These are phyloP conservation scores for Sesia apiformis DNA, from an alignment of 2,888 invertebrate species.

Conservation along the genomic window DNA sequence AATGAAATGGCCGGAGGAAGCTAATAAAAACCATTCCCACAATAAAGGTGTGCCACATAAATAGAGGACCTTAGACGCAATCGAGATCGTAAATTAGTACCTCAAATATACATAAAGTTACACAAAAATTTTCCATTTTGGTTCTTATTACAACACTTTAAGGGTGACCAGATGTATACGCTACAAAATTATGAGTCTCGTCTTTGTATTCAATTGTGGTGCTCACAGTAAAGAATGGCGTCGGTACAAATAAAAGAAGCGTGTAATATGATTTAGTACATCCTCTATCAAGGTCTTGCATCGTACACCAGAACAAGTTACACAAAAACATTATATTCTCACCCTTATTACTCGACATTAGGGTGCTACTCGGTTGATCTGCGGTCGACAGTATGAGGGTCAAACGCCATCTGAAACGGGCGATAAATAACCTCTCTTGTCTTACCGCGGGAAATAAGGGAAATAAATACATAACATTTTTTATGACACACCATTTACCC, in stretches of 20 bases:
- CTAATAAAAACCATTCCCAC: too few relatives aligned
- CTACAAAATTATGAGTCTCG: too few relatives aligned
- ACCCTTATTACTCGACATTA: neutral
- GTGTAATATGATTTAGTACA: neutral
- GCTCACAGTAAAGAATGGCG: neutral
- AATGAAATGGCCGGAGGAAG: too few relatives aligned
- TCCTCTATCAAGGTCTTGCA: neutral
- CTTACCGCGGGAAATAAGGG: neutral
- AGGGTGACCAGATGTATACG: too few relatives aligned
- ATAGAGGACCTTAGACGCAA: too few relatives aligned
- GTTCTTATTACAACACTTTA: too few relatives aligned
- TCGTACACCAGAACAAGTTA: neutral
- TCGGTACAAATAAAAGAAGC: neutral
- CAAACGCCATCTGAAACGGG: slow-evolving; percentile 13
- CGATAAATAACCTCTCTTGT: slow-evolving; percentile 13
- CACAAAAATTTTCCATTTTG: too few relatives aligned
- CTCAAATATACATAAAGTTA: too few relatives aligned
- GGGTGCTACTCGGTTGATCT: neutral
- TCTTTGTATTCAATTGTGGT: neutral
- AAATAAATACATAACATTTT: neutral
- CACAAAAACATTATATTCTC: neutral
- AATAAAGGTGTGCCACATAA: too few relatives aligned
- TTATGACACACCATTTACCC: neutral
- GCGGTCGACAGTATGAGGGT: slow-evolving; percentile 7
- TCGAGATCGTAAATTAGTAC: too few relatives aligned